Conservation (phyloP, 2,888 invertebrate species). For the Amphipoea lucens region DNA sequence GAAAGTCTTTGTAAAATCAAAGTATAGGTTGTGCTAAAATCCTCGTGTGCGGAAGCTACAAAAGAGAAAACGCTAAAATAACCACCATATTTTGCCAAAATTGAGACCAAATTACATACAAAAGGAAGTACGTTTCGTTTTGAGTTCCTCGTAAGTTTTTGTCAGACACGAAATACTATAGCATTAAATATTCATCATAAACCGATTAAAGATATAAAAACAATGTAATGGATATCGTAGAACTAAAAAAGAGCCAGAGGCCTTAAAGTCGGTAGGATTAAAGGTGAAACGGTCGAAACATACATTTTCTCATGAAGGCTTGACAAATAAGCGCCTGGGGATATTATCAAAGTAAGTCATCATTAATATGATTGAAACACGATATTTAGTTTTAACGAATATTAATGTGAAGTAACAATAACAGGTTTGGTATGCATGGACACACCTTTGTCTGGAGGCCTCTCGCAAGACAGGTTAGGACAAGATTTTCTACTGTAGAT, state of each 20-base stretch:
- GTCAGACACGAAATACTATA: conserved; percentile 52
- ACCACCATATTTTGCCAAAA: conserved; percentile 9
- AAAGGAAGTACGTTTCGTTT: conserved; percentile 39
- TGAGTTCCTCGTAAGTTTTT: conserved; percentile 49
- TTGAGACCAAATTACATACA: conserved; percentile 37
- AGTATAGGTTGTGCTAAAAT: neutral
- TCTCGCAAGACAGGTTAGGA: neutral
- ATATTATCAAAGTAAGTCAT: conserved; percentile 29
- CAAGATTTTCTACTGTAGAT: neutral
- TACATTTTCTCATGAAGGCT: conserved; percentile 32
- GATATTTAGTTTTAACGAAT: conserved; percentile 27
- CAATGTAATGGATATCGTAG: conserved; percentile 51
- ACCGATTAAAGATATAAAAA: conserved; percentile 64
- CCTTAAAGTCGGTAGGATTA: conserved; percentile 38
- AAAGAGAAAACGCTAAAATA: conserved; percentile 27
- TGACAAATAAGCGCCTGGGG: conserved; percentile 38
- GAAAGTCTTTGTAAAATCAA: neutral
- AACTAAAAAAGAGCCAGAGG: conserved; percentile 46
- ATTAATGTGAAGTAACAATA: conserved; percentile 19
- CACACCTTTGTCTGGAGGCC: conserved; percentile 17
- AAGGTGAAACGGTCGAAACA: conserved; percentile 43
- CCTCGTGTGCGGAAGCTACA: neutral
- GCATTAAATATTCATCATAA: conserved; percentile 67
- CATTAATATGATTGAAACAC: conserved; percentile 27
- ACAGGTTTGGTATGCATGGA: conserved; percentile 42